These are phyloP conservation scores for Maniola hyperantus DNA, from an alignment of 2,888 invertebrate species.

Conservation along the genomic window DNA sequence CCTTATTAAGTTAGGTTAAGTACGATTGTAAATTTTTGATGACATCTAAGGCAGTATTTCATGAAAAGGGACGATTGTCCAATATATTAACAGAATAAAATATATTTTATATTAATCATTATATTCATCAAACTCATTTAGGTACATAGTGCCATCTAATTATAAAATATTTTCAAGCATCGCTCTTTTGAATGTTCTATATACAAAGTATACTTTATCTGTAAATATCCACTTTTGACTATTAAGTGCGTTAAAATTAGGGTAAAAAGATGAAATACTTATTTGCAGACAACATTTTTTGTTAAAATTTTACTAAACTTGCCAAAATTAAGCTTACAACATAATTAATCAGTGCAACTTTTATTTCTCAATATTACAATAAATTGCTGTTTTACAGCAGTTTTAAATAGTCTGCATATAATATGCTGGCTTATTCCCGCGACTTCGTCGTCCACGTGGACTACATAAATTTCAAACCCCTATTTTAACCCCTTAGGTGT, in stretches of 20 bases:
- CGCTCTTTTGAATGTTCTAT: background rate
- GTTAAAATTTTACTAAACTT: background rate
- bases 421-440: no score
- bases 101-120: slow-evolving; percentile 44
- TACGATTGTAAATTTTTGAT: slow-evolving; percentile 60
- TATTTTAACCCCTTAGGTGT: no score
- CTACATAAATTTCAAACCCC: no score
- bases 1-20: slow-evolving; percentile 29
- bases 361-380: background rate
- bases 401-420: background rate
- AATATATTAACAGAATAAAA: slow-evolving; percentile 50
- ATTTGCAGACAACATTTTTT: background rate
- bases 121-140: slow-evolving; percentile 25
- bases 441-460: no score
- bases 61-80: slow-evolving; percentile 54
- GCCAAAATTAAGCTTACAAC: background rate
- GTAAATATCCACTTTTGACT: background rate
- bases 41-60: slow-evolving; percentile 82
- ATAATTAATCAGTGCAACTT: background rate
- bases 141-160: slow-evolving; percentile 45
- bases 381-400: background rate
- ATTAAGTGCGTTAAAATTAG: background rate
- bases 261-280: background rate
- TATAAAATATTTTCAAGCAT: slow-evolving; percentile 21
- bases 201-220: background rate